Evolutionary conservation across 92 coral and sea anemone genomes (phyloP), one percentile per base, ranked within the genome.

Genomic region (Umimayanthus kanabou): DNA sequence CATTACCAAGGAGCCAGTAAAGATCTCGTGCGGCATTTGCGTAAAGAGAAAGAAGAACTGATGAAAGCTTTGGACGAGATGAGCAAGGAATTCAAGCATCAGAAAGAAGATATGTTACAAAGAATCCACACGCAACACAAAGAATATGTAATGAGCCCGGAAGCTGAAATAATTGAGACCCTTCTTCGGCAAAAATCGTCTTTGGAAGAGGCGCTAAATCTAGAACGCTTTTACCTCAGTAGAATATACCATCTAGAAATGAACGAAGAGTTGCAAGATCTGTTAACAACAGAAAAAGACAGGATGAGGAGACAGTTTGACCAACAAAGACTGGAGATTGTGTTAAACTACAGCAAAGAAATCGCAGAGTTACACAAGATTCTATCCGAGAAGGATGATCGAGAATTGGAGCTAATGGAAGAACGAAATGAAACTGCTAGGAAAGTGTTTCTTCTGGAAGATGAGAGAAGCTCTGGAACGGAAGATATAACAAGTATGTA

Each of bases 231-330:
- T 81, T 90, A 92, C 66, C 87, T 97, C 55, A 92, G 99, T 90
- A 85, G 99, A 43, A 50, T 97, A 64, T 97, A 97, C 77, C 92
- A 95, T 89, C 76, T 88, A 85, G 99, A 97, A 85, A 97, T 97
- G 99, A 94, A 91, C 65, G 99, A 97, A 25, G 99, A 97, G 79
- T 74, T 97, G 22, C 95, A 95, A 25, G 93, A 92, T 14, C 65
- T 91, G 47, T 88, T 95, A 39, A 30, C 85, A 28, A 33, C 90
- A 33, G 89, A 79, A 85, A 89, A 61, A 47, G 93, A 95, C 13
- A 89, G 86, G 29, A 79, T 88, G 88, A 85, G 88, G 28, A 87
- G 76, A 71, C 90, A 89, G 7, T 89, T 84, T 39, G 90, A 94
- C 43, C 64, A 89, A 39, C 94, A 95, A 25, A 95, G 89, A 76